Conservation (phyloP, 2,888 invertebrate species). For the Nematopogon swammerdamellus region DNA sequence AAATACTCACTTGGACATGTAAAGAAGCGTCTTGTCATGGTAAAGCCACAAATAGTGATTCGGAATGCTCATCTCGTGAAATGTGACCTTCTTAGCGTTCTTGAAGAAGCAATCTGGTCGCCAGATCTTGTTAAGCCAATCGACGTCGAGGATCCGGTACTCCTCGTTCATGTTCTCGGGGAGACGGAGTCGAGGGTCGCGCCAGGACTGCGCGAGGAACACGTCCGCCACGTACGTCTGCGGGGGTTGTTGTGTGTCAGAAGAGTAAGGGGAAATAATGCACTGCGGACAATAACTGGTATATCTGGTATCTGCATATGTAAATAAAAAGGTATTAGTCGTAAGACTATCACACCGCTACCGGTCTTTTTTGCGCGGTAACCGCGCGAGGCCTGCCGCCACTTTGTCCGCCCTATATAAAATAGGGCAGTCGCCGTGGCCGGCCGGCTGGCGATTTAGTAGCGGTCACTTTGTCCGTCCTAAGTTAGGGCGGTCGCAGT, state of each 20-base stretch:
- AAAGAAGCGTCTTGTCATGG: slow-evolving; percentile 86
- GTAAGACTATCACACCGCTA: too few relatives aligned
- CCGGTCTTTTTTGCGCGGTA: too few relatives aligned
- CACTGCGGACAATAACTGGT: neutral
- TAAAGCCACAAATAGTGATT: slow-evolving; percentile 91
- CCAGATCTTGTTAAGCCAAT: slow-evolving; percentile 89
- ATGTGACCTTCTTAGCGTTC: slow-evolving; percentile 90
- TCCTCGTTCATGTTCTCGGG: slow-evolving; percentile 95
- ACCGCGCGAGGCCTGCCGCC: too few relatives aligned
- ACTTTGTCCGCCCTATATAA: too few relatives aligned
- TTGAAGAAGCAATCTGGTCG: slow-evolving; percentile 92
- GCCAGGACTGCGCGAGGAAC: slow-evolving; percentile 90
- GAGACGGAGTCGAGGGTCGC: slow-evolving; percentile 80
- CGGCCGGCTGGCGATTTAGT: too few relatives aligned
- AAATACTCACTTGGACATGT: slow-evolving; percentile 82
- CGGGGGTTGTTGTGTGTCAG: slow-evolving; percentile 19
- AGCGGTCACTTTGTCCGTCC: too few relatives aligned
- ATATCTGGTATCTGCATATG: neutral
- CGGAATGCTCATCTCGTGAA: slow-evolving; percentile 93
- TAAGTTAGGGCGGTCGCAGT: too few relatives aligned
- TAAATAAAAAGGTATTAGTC: too few relatives aligned
- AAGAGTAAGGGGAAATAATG: too few relatives aligned
- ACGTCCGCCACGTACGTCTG: slow-evolving; percentile 93
- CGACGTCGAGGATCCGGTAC: slow-evolving; percentile 84
- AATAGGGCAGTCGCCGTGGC: too few relatives aligned